Conservation (phyloP, 2,797 vertebrate species). For the Darevskia mixta region DNA sequence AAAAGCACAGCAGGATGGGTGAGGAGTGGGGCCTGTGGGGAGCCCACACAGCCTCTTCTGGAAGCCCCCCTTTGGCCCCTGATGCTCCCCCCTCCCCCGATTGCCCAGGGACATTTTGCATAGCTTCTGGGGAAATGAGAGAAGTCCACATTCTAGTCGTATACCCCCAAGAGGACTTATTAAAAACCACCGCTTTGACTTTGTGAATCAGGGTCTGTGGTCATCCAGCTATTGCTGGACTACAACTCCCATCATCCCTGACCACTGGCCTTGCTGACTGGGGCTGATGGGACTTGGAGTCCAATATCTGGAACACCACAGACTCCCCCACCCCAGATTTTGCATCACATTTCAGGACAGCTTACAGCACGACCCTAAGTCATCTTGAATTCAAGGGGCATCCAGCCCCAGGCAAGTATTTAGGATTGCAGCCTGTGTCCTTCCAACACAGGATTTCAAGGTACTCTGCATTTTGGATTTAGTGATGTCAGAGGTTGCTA, state of each 20-base stretch:
- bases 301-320: background rate
- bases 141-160: background rate
- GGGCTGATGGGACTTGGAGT: background rate
- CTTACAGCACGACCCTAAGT: background rate
- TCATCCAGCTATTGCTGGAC: background rate
- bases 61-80: too few species aligned
- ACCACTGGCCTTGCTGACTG: too few species aligned
- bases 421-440: too few species aligned
- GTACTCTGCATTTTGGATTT: background rate
- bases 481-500: too few species aligned
- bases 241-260: background rate
- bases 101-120: background rate
- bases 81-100: too few species aligned
- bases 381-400: too few species aligned
- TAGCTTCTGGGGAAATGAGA: background rate
- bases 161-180: background rate
- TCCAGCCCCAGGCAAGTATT: too few species aligned
- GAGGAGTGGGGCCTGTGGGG: too few species aligned
- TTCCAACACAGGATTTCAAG: too few species aligned
- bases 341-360: background rate
- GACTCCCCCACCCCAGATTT: background rate
- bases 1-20: too few species aligned
- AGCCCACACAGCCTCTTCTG: too few species aligned
- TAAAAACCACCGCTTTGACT: background rate
- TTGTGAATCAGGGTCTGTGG: background rate